These are phyloP conservation scores for Sialis lutaria DNA, from an alignment of 2,888 invertebrate species.

Conservation along the genomic window DNA sequence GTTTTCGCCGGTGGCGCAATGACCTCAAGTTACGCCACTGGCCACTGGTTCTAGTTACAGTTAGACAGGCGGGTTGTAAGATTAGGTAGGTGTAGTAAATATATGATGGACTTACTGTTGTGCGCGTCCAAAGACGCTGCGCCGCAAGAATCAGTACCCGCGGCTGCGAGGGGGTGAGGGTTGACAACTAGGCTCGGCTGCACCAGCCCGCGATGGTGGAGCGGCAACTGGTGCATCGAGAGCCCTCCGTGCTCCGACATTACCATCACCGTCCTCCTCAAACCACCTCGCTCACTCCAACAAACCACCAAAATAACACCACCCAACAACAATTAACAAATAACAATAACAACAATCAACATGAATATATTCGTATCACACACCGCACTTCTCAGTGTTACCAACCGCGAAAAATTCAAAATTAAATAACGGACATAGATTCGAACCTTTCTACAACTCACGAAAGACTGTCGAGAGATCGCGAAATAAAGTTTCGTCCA, in stretches of 20 bases:
- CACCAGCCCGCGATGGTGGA: slow-evolving; percentile 36
- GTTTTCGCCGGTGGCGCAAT: too few species aligned
- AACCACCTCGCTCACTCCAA: neutral
- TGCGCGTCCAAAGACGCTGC: slow-evolving; percentile 23
- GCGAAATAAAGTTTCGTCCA: neutral
- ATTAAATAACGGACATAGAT: neutral
- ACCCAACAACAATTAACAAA: neutral
- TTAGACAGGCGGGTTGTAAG: too few species aligned
- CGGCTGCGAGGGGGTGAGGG: slow-evolving; percentile 24
- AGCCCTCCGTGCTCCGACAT: slow-evolving; percentile 47
- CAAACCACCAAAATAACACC: neutral
- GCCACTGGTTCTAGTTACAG: too few species aligned
- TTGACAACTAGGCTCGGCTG: slow-evolving; percentile 44
- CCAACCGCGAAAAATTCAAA: neutral
- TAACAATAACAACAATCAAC: neutral
- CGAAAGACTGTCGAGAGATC: neutral
- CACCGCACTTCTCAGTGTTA: too few species aligned
- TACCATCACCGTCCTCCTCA: slow-evolving; percentile 25
- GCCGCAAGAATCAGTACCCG: slow-evolving; percentile 15
- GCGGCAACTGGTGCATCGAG: slow-evolving; percentile 44
- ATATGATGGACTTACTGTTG: slow-evolving; percentile 19
- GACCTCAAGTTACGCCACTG: too few species aligned
- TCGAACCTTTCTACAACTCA: neutral
- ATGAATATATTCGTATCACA: neutral
- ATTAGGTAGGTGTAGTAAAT: too few species aligned